Evolutionary conservation across 2,888 invertebrate genomes (phyloP), one percentile per base, ranked within the genome.

Genomic region (Fragum whitleyi): DNA sequence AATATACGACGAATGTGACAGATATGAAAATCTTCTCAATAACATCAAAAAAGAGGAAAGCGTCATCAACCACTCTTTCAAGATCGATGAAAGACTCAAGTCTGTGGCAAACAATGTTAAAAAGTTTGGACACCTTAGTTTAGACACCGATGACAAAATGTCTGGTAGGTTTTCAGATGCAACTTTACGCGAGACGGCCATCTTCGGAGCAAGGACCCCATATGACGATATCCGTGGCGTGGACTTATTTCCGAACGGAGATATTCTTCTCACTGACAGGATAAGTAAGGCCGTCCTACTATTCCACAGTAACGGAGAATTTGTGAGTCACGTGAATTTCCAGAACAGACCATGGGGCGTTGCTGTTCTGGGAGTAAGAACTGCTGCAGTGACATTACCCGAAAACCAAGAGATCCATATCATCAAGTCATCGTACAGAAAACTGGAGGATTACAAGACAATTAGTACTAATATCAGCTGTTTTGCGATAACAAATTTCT

Each of bases 211-310:
- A 0, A 72, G 65, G 28, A 36, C 76, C 0, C 79, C 82, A 0
- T 82, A 78, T 32, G 82, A 82, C 29, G 82, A 82, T 70, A 65
- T 82, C 6, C 57, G 82, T 62, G 73, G 75, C 11, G 76, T 79
- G 0, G 82, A 82, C 55, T 53, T 79, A 16, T 82, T 82, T 74
- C 76, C 61, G 11, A 79, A 82, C 32, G 82, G 78, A 1, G 82
- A 82, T 26, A 67, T 82, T 16, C 55, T 82, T n/a, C 67, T 78
- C 16, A 28, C 69, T 9, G 82, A 79, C 57, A 67, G 82, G 51
- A 79, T 76, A 39, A 82, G 78, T 51, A 82, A 82, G 57, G 67
- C 82, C 3, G 76, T 82, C 9, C 29, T 76, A n/a, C 53, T 82
- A 23, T 82, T 82, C 36, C 78, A 79, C 65, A 65, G 65, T 32